phyloP scores from a whole-genome alignment of 2,113 vertebrate genomes.

The Machaerirhynchus nigripectus region DNA sequence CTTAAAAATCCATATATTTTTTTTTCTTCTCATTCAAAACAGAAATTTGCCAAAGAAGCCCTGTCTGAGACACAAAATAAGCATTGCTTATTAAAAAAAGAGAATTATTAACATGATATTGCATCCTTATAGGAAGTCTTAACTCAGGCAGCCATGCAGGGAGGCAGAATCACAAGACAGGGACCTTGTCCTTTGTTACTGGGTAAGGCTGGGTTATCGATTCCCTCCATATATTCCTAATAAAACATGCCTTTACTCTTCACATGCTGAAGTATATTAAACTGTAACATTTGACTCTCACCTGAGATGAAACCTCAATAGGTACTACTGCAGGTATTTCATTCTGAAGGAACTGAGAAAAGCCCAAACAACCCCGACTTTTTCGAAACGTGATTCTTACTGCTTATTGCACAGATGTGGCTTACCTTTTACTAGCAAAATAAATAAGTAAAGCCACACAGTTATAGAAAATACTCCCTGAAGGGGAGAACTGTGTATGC shows the following conservation, averaged over 20 bases:
- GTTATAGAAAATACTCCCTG: background rate
- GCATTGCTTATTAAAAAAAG: background rate
- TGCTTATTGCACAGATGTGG: background rate
- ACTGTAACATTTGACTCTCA: background rate
- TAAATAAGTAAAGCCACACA: background rate
- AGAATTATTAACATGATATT: background rate
- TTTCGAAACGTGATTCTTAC: background rate
- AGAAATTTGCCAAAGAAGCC: background rate
- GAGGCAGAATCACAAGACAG: background rate
- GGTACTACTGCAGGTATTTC: background rate
- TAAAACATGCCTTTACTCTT: background rate
- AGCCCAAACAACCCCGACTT: background rate
- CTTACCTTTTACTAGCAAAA: slow-evolving; percentile 7
- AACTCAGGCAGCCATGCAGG: background rate
- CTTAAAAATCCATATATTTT: background rate
- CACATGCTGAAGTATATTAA: slow-evolving; percentile 29
- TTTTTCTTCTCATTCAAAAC: background rate
- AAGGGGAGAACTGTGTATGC: background rate
- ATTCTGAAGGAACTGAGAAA: slow-evolving; percentile 11
- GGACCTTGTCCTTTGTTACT: background rate
- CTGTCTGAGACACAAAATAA: background rate
- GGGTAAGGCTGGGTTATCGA: background rate
- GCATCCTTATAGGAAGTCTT: background rate
- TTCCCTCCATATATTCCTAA: background rate
- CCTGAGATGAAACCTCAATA: slow-evolving; percentile 14